Percentiles rank a stretch among this genome's conserved stretches.
Conservation (phyloP, 2,797 vertebrate species). For the Lepilemur ruficaudatus region DNA sequence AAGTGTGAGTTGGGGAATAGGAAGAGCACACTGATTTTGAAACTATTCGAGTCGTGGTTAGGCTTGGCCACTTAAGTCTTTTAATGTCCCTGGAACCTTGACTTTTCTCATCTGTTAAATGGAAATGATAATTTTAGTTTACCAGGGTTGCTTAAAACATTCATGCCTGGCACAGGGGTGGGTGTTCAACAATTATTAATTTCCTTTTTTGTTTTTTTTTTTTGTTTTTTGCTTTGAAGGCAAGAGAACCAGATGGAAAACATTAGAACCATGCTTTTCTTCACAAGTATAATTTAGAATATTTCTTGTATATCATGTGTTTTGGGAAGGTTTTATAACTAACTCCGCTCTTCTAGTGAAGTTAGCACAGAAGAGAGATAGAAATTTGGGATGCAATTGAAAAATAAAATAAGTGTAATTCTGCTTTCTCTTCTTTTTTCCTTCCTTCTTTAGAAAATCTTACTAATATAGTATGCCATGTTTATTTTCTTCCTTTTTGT, state of each 20-base stretch:
- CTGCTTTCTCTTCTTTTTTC: not conserved
- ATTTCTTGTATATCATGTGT: not conserved
- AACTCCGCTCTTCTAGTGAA: not conserved
- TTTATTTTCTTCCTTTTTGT: conserved; percentile 31
- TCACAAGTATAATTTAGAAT: not conserved
- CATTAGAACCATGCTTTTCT: not conserved
- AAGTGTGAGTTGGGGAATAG: not conserved
- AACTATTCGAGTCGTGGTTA: not conserved
- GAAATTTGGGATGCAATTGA: not conserved
- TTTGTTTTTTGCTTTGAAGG: not conserved
- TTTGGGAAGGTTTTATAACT: not conserved
- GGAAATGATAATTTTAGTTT: conserved; percentile 16
- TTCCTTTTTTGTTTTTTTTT: not conserved
- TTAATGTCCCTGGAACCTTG: not conserved
- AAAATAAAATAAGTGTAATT: not conserved
- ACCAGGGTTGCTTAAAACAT: not conserved
- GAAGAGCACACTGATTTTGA: not conserved
- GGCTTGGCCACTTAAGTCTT: not conserved
- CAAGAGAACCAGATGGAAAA: not conserved
- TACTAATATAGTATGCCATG: not conserved
- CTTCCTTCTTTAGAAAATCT: not conserved
- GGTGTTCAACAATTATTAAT: not conserved
- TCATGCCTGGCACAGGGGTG: not conserved
- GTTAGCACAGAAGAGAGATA: not conserved
- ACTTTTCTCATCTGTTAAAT: not conserved